These are phyloP conservation scores for Lasioglossum villosulum DNA, from an alignment of 2,888 invertebrate species.

Conservation along the genomic window DNA sequence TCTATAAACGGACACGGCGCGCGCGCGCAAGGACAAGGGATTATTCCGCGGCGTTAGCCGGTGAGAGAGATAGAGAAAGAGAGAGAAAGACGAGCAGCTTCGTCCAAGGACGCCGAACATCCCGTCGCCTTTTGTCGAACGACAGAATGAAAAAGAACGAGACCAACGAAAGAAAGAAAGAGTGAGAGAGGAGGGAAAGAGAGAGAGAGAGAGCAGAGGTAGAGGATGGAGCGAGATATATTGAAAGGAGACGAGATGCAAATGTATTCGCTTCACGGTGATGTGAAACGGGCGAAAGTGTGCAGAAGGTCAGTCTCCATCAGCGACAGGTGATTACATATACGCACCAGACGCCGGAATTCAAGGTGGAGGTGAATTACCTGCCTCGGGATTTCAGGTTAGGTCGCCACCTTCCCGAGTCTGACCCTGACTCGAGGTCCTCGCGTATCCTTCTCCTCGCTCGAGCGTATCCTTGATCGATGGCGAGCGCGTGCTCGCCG, in stretches of 20 bases:
- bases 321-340: conserved; percentile 76
- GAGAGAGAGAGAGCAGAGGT: conserved; percentile 25
- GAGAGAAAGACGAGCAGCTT: conserved; percentile 68
- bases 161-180: background rate
- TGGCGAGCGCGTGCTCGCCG: conserved; percentile 45
- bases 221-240: conserved; percentile 33
- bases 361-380: conserved; percentile 80
- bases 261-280: conserved; percentile 79
- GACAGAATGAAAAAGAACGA: conserved; percentile 16
- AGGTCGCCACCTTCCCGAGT: conserved; percentile 67
- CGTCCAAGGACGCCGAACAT: conserved; percentile 77
- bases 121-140: conserved; percentile 76
- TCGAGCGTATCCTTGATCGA: conserved; percentile 69
- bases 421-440: conserved; percentile 74
- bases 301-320: conserved; percentile 75
- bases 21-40: conserved; percentile 67
- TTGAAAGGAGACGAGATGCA: conserved; percentile 74
- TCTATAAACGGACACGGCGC: conserved; percentile 58
- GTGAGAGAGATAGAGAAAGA: conserved; percentile 11
- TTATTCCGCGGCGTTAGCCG: conserved; percentile 70
- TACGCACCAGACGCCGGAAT: conserved; percentile 66
- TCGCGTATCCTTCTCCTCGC: conserved; percentile 62
- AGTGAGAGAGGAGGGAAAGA: conserved; percentile 1
- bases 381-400: conserved; percentile 75
- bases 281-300: conserved; percentile 71